A percentile compares a stretch with the other conserved stretches of the same genome.
These are phyloP conservation scores for Pristionchus fissidentatus DNA, from an alignment of 2,888 invertebrate genomes.

Conservation along the genomic window DNA sequence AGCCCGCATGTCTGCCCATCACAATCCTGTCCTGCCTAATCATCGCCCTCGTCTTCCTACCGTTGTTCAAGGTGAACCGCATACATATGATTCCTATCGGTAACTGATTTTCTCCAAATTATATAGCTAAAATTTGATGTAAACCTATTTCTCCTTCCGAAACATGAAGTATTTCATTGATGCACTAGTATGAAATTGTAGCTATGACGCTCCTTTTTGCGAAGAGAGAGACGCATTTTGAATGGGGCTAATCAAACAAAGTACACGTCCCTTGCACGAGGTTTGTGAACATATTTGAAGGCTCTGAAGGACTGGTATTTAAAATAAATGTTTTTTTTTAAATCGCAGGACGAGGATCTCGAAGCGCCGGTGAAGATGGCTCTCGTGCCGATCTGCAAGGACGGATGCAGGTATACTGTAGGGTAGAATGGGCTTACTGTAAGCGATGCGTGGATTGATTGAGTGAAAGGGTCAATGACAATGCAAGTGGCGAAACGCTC, in stretches of 20 bases:
- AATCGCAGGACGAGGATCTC: conserved; percentile 45
- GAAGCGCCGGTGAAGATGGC: conserved; percentile 42
- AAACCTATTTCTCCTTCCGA: not conserved
- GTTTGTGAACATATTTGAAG: too few relatives aligned
- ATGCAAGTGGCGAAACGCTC: too few relatives aligned
- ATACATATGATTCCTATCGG: too few relatives aligned
- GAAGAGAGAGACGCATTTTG: too few relatives aligned
- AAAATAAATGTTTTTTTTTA: not conserved
- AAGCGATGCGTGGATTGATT: too few relatives aligned
- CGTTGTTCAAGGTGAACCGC: conserved; percentile 56
- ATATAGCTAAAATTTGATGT: too few relatives aligned
- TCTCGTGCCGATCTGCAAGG: not conserved
- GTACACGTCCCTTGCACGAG: too few relatives aligned
- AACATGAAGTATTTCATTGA: not conserved
- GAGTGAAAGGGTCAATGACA: too few relatives aligned
- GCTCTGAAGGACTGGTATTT: not conserved
- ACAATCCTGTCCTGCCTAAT: conserved; percentile 86
- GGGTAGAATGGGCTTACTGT: not conserved
- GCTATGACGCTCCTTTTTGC: too few relatives aligned
- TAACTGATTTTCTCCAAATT: not conserved
- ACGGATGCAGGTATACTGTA: conserved; percentile 7
- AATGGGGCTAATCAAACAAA: too few relatives aligned
- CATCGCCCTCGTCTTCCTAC: conserved; percentile 82
- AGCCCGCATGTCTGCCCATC: conserved; percentile 88
- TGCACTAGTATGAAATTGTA: too few relatives aligned